Evolutionary conservation across 2,113 vertebrate genomes (phyloP).

Genomic region (Danionella cerebrum): DNA sequence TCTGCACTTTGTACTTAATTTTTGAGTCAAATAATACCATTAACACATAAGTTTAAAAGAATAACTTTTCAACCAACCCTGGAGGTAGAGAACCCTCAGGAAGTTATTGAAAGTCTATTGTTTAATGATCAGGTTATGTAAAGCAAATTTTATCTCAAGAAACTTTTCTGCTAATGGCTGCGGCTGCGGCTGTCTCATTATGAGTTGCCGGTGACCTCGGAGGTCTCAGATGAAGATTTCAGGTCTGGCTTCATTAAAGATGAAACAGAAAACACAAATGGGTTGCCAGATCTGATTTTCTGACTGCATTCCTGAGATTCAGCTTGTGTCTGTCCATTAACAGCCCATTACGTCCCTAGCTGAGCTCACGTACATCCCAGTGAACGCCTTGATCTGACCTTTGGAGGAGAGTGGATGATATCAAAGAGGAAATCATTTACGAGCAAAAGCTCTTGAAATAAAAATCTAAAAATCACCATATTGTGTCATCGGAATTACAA

Average conservation of each 20-base stretch:
- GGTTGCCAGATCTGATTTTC: not conserved
- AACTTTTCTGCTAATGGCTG: not conserved
- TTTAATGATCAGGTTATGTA: not conserved
- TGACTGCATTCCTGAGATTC: constrained; percentile 32
- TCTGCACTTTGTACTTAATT: no score
- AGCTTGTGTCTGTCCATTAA: constrained; percentile 33
- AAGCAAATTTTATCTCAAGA: not conserved
- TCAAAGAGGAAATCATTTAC: not conserved
- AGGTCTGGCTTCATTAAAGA: constrained; percentile 35
- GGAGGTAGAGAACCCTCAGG: no score
- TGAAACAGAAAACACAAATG: constrained; percentile 12
- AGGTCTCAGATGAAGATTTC: not conserved
- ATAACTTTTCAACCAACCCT: no score
- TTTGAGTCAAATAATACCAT: no score
- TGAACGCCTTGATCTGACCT: not conserved
- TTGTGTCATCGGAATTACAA: no score
- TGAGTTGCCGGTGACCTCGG: constrained; percentile 13
- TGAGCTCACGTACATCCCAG: not conserved
- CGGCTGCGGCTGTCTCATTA: constrained; percentile 14
- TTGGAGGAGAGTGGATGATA: not conserved
- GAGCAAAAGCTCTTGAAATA: not conserved
- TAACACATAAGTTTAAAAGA: no score
- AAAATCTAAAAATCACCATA: not conserved
- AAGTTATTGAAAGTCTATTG: not conserved
- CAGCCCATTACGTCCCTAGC: constrained; percentile 15